Evolutionary conservation across 2,888 invertebrate species (phyloP), one percentile per base, ranked within the genome.

Genomic region (Lucinisca nassula): DNA sequence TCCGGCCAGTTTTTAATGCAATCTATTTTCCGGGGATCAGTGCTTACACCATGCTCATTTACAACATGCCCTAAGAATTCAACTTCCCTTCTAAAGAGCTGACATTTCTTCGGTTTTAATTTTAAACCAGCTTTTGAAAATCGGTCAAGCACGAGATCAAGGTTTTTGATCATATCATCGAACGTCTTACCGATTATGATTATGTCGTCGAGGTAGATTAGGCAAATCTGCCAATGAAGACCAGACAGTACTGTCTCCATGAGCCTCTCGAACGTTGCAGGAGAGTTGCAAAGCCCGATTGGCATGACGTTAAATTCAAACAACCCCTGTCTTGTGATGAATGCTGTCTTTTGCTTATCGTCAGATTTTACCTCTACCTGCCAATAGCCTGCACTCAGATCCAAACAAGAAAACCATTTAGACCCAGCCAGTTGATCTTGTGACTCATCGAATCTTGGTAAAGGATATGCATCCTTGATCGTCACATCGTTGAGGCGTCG

Each of bases 281-380:
- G 89, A 27, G 92, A 90, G 67, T 92, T 92, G n/a, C 77, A 51
- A 8, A 92, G 58, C n/a, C 92, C 91, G 61, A 92, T 88, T n/a
- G 92, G 85, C 89, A 92, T 89, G 4, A 73, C 72, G 12, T 81
- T 70, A 75, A 85, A 92, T 58, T 91, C 77, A 40, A 76, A 87
- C 30, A 89, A 30, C 14, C 89, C 89, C 14, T 40, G 45, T 12
- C 40, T 30, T 3, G 79, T 87, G 24, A 51, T 32, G 81, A 89
- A 92, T 27, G 80, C 80, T 17, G 87, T 82, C 73, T 87, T 91
- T 21, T 82, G 40, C 67, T 35, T 61, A 12, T 92, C 84, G 17
- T 49, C 51, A n/a, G 38, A 72, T 10, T 70, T 27, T n/a, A 83
- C 45, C 37, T 74, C 49, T 35, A 92, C 78, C 38, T 92, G 92